Base-by-base conservation (phyloP, 2,113 vertebrate species). In the Lepus americanus region DNA sequence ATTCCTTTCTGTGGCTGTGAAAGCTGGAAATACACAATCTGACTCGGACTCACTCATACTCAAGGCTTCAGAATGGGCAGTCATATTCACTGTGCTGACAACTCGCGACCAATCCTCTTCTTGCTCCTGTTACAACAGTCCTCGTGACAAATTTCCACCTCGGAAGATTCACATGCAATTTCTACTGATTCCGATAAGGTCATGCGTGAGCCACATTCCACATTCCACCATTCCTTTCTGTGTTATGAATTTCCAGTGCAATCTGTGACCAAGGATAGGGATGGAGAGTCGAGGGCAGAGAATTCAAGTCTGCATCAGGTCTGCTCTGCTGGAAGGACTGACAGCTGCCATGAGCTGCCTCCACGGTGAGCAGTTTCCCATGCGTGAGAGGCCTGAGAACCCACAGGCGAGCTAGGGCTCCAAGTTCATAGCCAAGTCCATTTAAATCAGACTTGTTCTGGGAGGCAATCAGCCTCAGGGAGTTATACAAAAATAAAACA, bases 261-360 rank as follows among this genome's bases (percentile, higher is more conserved):
- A 82, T 94, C 90, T 94, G 63, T 95, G 96, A 95, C 83, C 96
- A 94, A 96, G 79, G 66, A 78, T 83, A 95, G 74, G 61, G 76
- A 91, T 81, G 82, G 78, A 49, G 44, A 95, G 55, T 16, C 61
- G n/a, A 9, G 25, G 53, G 39, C 79, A 31, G 27, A 20, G 61
- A 72, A 55, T 82, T 80, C n/a, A 83, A 86, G 33, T 66, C 23
- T n/a, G 69, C 82, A 70, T n/a, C n/a, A 77, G 94, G 78, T 84
- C 77, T 55, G 6, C 63, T 91, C 80, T 88, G 69, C 59, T 51
- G 89, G 67, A 73, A 79, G 82, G 70, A 93, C 36, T 95, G 89
- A 89, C 44, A 72, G 12, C 55, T 25, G n/a, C 14, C 59, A 83
- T n/a, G 11, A 69, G 23, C 49, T 83, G 76, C 81, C 96, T 84